Base-by-base conservation (phyloP, 2,888 invertebrate genomes). In the Scaptomyza parva region DNA sequence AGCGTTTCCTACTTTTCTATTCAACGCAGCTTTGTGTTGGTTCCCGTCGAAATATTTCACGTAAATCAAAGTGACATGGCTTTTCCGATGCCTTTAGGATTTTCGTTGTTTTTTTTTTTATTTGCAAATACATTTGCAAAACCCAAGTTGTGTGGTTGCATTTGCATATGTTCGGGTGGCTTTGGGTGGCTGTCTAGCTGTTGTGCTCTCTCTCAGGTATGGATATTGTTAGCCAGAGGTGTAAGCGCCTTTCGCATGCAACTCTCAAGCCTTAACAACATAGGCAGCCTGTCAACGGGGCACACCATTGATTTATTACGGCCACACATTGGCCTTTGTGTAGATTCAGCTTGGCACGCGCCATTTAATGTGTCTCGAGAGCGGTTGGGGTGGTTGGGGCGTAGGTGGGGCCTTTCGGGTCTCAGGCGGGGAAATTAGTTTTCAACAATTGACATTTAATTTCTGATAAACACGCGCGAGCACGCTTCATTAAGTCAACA, bases 401-500 rank as follows among this genome's bases (percentile, higher is more conserved):
- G 30, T 20, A 33, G 43, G 0, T 2, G 11, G 4, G 4, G 3
- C n/a, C 30, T n/a, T 20, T 26, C 9, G 30, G 18, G 54, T 40
- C 39, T 39, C 55, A 69, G 45, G 75, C 66, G 65, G 67, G 65
- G 70, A 82, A 82, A 82, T 82, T 87, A 82, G 88, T 82, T 82
- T 82, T 76, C 73, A 82, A 78, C 87, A 85, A 84, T 89, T 88
- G 89, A 81, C 85, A 85, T 88, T 88, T 86, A 89, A 88, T 89
- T 86, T 88, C 73, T 88, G 89, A 86, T 83, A 89, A 86, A 84
- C 85, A 89, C 85, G 87, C 85, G 82, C 85, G 60, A 45, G 59
- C 72, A 61, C 52, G 83, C 85, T 88, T 89, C 89, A 89, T 88
- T 88, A 89, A 89, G 78, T 86, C 86, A 88, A 89, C 89, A 83